Percentiles rank a stretch among this genome's conserved stretches.
Conservation (phyloP, 2,797 vertebrate genomes). For the Syngnathus rostellatus region DNA sequence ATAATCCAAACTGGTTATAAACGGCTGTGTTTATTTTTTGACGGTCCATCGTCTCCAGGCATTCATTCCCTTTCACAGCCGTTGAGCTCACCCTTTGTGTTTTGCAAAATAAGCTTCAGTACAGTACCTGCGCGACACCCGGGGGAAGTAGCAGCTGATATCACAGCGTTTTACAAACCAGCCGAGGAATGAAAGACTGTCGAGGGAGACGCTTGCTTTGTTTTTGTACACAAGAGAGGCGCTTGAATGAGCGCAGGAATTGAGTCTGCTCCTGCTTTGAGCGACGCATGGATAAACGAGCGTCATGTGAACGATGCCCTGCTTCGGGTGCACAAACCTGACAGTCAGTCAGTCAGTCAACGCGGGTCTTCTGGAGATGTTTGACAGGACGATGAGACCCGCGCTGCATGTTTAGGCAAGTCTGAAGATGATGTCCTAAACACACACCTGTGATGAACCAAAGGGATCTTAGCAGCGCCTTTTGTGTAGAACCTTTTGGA, state of each 20-base stretch:
- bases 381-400: slow-evolving; percentile 30
- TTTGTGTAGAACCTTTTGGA: not conserved
- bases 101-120: not conserved
- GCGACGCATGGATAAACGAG: slow-evolving; percentile 7
- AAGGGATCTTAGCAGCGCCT: not conserved
- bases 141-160: slow-evolving; percentile 19
- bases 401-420: slow-evolving; percentile 47
- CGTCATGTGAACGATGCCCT: slow-evolving; percentile 20
- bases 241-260: not conserved
- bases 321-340: slow-evolving; percentile 30
- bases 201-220: slow-evolving; percentile 11
- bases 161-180: not conserved
- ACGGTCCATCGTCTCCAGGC: slow-evolving; percentile 1
- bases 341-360: slow-evolving; percentile 28
- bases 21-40: slow-evolving; percentile 3
- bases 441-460: not conserved
- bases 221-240: slow-evolving; percentile 12
- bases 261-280: slow-evolving; percentile 12
- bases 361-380: slow-evolving; percentile 30
- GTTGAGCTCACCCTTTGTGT: not conserved
- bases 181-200: not conserved
- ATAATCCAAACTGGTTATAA: slow-evolving; percentile 5
- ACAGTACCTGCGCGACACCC: slow-evolving; percentile 10
- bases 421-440: slow-evolving; percentile 23
- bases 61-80: not conserved